These are phyloP conservation scores for Periparus ater DNA, from an alignment of 2,797 vertebrate species.

Conservation along the genomic window DNA sequence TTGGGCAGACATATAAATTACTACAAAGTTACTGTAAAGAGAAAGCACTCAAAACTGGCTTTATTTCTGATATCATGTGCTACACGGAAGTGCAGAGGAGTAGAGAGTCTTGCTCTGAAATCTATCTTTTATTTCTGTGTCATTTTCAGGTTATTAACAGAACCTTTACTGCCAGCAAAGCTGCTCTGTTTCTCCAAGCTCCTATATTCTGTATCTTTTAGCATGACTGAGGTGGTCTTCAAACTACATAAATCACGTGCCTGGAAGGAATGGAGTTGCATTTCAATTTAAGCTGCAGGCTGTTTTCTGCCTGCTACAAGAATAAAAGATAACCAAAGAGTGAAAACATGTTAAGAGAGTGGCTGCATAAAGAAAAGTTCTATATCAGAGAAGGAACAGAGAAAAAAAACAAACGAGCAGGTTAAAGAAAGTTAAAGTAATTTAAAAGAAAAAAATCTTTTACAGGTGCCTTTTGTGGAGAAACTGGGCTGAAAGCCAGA, in stretches of 20 bases:
- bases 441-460: not conserved
- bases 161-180: not conserved
- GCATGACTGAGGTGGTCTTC: not conserved
- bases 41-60: not conserved
- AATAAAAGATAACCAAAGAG: not conserved
- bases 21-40: not conserved
- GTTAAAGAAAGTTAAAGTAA: not conserved
- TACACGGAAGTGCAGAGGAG: not conserved
- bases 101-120: not conserved
- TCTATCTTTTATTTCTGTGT: not conserved
- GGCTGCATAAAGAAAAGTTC: not conserved
- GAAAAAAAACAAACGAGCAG: not conserved
- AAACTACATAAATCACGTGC: not conserved
- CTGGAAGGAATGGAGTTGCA: not conserved
- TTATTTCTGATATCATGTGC: not conserved
- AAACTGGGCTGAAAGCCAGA: constrained; percentile 22
- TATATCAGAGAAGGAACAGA: not conserved
- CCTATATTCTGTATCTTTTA: not conserved
- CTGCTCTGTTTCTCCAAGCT: not conserved
- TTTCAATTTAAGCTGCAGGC: not conserved
- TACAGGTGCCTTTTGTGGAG: not conserved
- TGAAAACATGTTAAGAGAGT: not conserved
- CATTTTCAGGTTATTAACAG: not conserved
- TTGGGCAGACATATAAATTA: not conserved
- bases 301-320: not conserved